Conservation (phyloP, 2,888 invertebrate genomes). For the Bibio marci region DNA sequence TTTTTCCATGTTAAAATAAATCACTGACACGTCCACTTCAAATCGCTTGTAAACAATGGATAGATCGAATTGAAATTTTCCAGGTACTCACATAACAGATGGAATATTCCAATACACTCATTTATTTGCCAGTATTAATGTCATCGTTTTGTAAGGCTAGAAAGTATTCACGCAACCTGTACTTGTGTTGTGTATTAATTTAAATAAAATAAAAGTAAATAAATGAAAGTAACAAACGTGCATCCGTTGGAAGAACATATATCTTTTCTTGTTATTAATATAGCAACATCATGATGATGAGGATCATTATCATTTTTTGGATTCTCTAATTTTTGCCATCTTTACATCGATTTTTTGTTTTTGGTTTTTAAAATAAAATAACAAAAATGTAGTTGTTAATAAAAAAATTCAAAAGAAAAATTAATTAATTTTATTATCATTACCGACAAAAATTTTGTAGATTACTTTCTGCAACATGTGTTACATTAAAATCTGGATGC, state of each 20-base stretch:
- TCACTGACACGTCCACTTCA: too few relatives aligned
- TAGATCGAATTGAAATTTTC: too few relatives aligned
- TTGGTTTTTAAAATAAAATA: background rate
- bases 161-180: too few relatives aligned
- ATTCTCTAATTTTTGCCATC: conserved; percentile 63
- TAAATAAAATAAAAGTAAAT: too few relatives aligned
- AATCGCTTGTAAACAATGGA: too few relatives aligned
- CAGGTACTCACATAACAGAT: too few relatives aligned
- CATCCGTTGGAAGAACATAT: conserved; percentile 42
- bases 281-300: conserved; percentile 79
- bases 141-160: too few relatives aligned
- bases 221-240: conserved; percentile 18
- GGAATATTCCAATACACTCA: too few relatives aligned
- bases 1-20: too few relatives aligned
- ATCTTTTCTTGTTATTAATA: conserved; percentile 64
- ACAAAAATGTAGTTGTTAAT: too few relatives aligned
- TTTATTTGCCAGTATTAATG: too few relatives aligned
- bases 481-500: conserved; percentile 47
- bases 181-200: too few relatives aligned
- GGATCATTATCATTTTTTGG: conserved; percentile 61
- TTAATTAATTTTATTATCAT: background rate
- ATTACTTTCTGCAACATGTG: conserved; percentile 67
- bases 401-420: conserved; percentile 3
- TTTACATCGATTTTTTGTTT: conserved; percentile 11
- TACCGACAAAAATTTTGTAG: conserved; percentile 64